phyloP scores from a whole-genome alignment of 2,797 vertebrate species.

The Clarias laeviceps region DNA sequence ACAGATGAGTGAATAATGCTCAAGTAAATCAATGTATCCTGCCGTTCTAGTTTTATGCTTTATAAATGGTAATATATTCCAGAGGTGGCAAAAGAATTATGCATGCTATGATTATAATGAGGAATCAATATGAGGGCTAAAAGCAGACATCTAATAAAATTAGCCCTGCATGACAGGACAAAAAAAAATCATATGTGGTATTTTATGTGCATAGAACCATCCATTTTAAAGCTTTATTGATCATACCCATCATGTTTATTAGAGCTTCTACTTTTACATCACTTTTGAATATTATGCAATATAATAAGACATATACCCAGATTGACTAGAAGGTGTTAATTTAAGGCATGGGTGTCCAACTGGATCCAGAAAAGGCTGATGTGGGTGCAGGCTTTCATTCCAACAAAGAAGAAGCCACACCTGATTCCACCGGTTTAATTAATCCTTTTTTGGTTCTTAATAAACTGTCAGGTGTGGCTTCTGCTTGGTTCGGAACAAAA shows the following conservation, averaged over 20 bases:
- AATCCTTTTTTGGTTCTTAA: no score
- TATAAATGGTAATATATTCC: neutral
- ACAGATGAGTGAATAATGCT: neutral
- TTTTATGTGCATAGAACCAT: neutral
- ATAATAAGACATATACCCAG: neutral
- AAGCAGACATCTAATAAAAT: neutral
- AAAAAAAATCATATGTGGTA: neutral
- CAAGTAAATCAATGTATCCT: neutral
- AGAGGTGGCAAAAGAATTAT: neutral
- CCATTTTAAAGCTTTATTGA: neutral
- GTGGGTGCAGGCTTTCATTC: no score
- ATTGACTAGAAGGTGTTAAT: no score
- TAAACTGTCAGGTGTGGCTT: no score
- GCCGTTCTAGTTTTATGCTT: neutral
- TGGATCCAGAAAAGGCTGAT: no score
- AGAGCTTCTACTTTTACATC: neutral
- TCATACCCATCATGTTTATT: neutral
- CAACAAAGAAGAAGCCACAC: no score
- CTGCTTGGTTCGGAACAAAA: no score
- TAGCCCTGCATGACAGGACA: neutral
- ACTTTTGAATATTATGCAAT: neutral
- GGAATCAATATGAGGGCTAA: neutral
- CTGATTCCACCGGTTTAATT: no score
- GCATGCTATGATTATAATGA: neutral
- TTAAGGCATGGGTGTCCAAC: no score